Conservation (phyloP, 2,888 invertebrate species). For the Eudemis profundana region DNA sequence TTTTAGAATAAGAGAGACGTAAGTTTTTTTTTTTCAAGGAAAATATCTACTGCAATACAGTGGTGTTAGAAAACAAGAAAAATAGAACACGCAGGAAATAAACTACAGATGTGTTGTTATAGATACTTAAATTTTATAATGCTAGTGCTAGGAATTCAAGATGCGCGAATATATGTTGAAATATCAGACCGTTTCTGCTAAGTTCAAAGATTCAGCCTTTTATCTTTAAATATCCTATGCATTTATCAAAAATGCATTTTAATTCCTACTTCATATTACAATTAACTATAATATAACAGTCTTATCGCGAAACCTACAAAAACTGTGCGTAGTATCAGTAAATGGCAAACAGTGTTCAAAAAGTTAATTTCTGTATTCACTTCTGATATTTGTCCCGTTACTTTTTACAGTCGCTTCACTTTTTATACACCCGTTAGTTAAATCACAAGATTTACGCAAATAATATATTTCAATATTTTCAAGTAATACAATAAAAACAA, state of each 20-base stretch:
- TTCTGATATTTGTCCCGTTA: neutral
- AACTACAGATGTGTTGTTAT: neutral
- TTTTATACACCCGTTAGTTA: constrained; percentile 13
- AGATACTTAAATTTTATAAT: neutral
- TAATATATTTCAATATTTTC: too few species aligned
- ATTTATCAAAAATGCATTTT: too few species aligned
- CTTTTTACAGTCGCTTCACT: constrained; percentile 3
- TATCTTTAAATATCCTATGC: too few species aligned
- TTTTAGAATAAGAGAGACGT: neutral
- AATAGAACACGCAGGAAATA: neutral
- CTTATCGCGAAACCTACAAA: too few species aligned
- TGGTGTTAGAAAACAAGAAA: neutral
- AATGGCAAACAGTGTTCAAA: neutral
- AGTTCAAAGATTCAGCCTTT: too few species aligned
- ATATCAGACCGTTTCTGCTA: too few species aligned
- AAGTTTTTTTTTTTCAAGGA: too few species aligned
- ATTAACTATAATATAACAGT: too few species aligned
- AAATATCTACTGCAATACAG: neutral
- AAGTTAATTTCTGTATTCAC: neutral
- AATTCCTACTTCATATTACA: too few species aligned
- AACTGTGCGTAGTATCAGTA: neutral
- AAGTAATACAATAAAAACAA: too few species aligned
- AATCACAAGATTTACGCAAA: too few species aligned
- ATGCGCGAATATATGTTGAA: neutral
- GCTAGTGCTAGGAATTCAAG: neutral